phyloP scores from a whole-genome alignment of 2,113 vertebrate species.

The Thryonomys swinderianus region DNA sequence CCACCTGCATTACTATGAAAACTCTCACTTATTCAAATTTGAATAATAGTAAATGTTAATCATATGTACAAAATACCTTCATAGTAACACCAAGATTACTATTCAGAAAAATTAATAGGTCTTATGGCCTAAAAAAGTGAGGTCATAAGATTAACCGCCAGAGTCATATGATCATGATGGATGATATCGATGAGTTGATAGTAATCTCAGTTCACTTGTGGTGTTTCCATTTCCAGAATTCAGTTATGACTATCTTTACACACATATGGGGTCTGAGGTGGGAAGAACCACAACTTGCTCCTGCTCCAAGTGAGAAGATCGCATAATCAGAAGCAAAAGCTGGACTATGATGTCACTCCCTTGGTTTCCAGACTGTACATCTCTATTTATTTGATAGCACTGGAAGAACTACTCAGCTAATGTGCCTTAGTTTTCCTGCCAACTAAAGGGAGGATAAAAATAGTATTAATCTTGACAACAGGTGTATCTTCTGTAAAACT shows the following conservation, averaged over 20 bases:
- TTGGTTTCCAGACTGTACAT: neutral
- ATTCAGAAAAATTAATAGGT: neutral
- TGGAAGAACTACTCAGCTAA: neutral
- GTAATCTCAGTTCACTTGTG: neutral
- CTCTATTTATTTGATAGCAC: neutral
- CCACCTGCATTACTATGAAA: neutral
- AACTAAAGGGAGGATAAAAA: neutral
- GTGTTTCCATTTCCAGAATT: neutral
- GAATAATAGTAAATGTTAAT: neutral
- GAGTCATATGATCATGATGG: neutral
- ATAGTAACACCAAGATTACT: neutral
- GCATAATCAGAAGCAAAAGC: neutral
- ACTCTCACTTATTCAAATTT: slow-evolving; percentile 16
- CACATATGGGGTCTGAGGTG: neutral
- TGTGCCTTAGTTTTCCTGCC: neutral
- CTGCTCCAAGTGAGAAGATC: neutral
- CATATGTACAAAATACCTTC: neutral
- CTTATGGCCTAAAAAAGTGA: neutral
- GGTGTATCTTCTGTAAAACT: neutral
- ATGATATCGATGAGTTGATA: neutral
- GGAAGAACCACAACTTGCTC: neutral
- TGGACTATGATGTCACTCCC: neutral
- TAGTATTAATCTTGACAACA: neutral
- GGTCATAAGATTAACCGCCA: neutral
- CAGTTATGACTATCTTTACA: neutral